Evolutionary conservation across 2,888 invertebrate genomes (phyloP), one percentile per base, ranked within the genome.

Genomic region (Tipula vernalis): DNA sequence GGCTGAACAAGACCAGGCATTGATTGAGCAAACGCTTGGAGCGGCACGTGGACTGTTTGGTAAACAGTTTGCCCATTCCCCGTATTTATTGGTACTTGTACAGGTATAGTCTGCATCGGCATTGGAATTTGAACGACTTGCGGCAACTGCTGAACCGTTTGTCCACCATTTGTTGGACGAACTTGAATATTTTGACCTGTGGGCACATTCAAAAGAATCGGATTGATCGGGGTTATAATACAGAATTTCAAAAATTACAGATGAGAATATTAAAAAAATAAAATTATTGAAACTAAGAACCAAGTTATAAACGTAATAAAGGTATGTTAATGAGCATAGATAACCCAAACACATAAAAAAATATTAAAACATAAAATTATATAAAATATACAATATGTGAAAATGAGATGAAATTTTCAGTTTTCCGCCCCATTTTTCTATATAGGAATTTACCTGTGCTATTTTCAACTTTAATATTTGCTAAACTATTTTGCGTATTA

Each of bases 41-140:
- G 93, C 0, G 98, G 98, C 89, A 99, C 95, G 91, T 98, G 98
- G 0, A 99, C 96, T 0, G 98, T 98, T 91, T 99, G 98, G 91
- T 98, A 96, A 87, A 98, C 95, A 0, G 98, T 98, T 92, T 98
- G 98, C 0, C 98, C 98, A 91, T 96, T 96, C 47, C 95, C 93
- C 87, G 96, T 95, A 86, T 95, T 95, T 88, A 98, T 96, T 0
- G 98, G 98, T 87, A 98, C 96, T 91, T 98, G 98, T 4, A 98
- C 96, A 0, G 97, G 97, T 86, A 98, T 96, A 87, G 96, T 95
- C 89, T 95, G 95, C 84, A 39, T 36, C 88, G 90, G 88, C 86
- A 90, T 90, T 0, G 92, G 92, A 71, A 92, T 92, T 87, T 92
- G 92, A 8, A 92, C 90, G 18, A 92, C 88, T 87, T 92, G 92